Evolutionary conservation across 2,113 vertebrate species (phyloP).

Genomic region (Corythaeola cristata): DNA sequence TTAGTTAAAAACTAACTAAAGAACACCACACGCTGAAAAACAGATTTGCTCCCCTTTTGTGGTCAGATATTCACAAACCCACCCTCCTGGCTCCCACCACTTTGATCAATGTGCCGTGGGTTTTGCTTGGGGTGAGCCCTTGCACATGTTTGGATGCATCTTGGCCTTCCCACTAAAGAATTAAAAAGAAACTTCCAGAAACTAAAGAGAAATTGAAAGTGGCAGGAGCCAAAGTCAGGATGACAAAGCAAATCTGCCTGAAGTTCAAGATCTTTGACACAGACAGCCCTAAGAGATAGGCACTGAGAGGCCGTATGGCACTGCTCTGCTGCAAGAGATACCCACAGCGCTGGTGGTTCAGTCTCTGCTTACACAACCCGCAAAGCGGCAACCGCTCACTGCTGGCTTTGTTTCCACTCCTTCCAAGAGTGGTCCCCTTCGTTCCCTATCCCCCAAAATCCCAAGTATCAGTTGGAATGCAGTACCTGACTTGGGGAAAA

Average conservation of each 20-base stretch:
- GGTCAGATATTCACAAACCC: neutral
- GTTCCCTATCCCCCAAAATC: neutral
- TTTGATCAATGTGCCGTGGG: accelerated
- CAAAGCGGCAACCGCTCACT: neutral
- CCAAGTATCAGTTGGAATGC: neutral
- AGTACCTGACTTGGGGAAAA: neutral
- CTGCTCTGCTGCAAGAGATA: neutral
- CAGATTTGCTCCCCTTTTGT: neutral
- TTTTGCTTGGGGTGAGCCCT: neutral
- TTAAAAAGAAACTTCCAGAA: conserved; percentile 29
- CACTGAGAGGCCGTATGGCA: neutral
- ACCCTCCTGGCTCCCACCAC: accelerated
- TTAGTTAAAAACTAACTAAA: conserved; percentile 52
- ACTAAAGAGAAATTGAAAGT: conserved; percentile 64
- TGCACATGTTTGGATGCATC: accelerated
- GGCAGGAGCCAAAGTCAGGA: conserved; percentile 50
- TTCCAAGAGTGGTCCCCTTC: neutral
- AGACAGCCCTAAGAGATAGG: neutral
- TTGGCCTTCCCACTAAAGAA: neutral
- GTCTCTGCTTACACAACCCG: neutral
- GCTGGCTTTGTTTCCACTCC: neutral
- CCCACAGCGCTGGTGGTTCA: neutral
- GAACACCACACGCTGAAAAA: neutral
- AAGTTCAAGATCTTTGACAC: conserved; percentile 23
- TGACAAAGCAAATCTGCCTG: conserved; percentile 74